These are phyloP conservation scores for Parotia lawesii DNA, from an alignment of 2,113 vertebrate genomes.

Conservation along the genomic window DNA sequence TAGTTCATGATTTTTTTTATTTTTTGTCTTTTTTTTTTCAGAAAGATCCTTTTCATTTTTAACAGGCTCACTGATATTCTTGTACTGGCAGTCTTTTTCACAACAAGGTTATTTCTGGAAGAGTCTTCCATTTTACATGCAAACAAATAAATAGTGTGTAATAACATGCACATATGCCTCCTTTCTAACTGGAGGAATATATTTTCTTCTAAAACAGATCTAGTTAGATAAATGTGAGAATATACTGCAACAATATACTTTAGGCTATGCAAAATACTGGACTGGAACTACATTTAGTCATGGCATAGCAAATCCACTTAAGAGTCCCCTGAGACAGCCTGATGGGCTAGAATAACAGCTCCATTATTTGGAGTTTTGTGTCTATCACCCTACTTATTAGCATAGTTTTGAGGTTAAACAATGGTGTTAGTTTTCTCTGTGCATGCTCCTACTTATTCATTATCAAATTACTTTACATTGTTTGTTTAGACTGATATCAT, in stretches of 20 bases:
- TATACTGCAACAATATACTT: constrained; percentile 41
- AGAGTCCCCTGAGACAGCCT: constrained; percentile 44
- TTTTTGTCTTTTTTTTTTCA: not conserved
- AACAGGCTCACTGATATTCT: not conserved
- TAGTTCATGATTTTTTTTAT: not conserved
- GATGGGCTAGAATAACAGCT: constrained; percentile 59
- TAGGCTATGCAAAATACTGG: not conserved
- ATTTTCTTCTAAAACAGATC: constrained; percentile 45
- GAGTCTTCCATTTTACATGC: not conserved
- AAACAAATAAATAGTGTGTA: constrained; percentile 11
- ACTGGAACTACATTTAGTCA: constrained; percentile 25
- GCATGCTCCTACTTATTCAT: constrained; percentile 43
- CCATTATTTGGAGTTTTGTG: constrained; percentile 41
- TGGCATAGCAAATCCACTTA: constrained; percentile 35
- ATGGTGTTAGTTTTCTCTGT: constrained; percentile 42
- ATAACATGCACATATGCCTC: not conserved
- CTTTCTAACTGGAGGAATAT: constrained; percentile 15
- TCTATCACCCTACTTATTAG: constrained; percentile 52
- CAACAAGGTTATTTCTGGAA: constrained; percentile 1
- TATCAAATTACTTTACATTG: constrained; percentile 52
- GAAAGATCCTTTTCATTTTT: not conserved
- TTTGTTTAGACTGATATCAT: constrained; percentile 49
- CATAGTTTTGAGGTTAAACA: constrained; percentile 67
- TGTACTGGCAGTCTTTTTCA: not conserved
- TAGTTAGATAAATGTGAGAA: constrained; percentile 36